Conservation (phyloP, 2,888 invertebrate species). For the Cancer borealis region DNA sequence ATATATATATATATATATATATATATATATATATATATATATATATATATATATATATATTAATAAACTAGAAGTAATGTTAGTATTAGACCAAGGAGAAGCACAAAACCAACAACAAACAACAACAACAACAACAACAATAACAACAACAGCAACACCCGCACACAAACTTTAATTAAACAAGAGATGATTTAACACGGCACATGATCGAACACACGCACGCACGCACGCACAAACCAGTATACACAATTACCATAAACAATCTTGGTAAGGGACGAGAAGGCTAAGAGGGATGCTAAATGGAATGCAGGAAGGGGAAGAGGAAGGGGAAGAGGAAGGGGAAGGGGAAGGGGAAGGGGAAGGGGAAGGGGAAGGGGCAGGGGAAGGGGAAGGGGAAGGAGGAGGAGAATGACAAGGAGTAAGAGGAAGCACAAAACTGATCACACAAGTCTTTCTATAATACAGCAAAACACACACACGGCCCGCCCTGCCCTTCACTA, state of each 20-base stretch:
- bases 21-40: too few relatives aligned
- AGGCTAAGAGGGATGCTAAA: neutral
- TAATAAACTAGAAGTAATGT: neutral
- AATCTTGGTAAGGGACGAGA: neutral
- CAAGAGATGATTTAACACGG: neutral
- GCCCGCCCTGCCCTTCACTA: neutral
- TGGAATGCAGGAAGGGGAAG: neutral
- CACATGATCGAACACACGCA: constrained; percentile 7
- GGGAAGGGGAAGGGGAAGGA: neutral
- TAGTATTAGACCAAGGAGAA: neutral
- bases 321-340: neutral
- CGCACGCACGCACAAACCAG: neutral
- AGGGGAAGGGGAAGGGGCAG: neutral
- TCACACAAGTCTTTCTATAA: neutral
- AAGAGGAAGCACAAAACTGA: neutral
- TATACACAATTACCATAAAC: neutral
- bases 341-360: constrained; percentile 2
- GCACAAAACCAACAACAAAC: neutral
- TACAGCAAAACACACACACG: neutral
- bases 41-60: neutral
- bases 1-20: too few relatives aligned
- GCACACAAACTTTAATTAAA: neutral
- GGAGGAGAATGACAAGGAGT: neutral
- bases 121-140: neutral
- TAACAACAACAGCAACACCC: neutral